These are phyloP conservation scores for Notarius lentiginosus DNA, from an alignment of 2,113 vertebrate species.

Conservation along the genomic window DNA sequence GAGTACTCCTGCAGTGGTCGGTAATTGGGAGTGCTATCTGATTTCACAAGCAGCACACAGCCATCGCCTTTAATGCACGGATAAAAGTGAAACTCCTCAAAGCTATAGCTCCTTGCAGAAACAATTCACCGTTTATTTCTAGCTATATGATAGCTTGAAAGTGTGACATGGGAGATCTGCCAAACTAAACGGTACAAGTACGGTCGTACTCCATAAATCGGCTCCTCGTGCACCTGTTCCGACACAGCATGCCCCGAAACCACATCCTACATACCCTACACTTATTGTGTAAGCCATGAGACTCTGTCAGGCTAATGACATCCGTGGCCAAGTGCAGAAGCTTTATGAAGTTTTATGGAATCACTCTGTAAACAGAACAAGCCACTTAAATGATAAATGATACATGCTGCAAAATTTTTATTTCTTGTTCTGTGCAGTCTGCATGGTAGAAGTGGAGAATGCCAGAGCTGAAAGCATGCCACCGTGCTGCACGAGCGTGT, in stretches of 20 bases:
- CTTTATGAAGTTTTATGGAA: neutral
- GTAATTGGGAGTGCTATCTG: neutral
- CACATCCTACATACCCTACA: conserved; percentile 20
- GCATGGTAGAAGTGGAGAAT: neutral
- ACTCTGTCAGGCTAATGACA: conserved; percentile 14
- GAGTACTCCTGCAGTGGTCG: neutral
- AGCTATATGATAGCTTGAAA: neutral
- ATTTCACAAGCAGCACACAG: neutral
- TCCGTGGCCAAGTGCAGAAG: conserved; percentile 1
- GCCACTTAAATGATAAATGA: conserved; percentile 1
- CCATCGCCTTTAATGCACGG: conserved; percentile 16
- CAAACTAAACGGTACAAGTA: neutral
- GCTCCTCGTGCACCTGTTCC: conserved; percentile 33
- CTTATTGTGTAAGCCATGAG: neutral
- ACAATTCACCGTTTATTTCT: neutral
- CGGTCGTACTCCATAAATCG: conserved; percentile 6
- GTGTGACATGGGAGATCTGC: neutral
- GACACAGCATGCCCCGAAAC: conserved; percentile 4
- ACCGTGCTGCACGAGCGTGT: neutral
- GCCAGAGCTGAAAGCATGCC: neutral
- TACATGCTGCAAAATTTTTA: neutral
- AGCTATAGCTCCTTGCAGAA: neutral
- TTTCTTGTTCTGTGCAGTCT: neutral
- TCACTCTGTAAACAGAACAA: neutral
- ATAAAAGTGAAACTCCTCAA: conserved; percentile 9